Conservation (phyloP, 2,888 invertebrate genomes). For the Dynastes hyllus region DNA sequence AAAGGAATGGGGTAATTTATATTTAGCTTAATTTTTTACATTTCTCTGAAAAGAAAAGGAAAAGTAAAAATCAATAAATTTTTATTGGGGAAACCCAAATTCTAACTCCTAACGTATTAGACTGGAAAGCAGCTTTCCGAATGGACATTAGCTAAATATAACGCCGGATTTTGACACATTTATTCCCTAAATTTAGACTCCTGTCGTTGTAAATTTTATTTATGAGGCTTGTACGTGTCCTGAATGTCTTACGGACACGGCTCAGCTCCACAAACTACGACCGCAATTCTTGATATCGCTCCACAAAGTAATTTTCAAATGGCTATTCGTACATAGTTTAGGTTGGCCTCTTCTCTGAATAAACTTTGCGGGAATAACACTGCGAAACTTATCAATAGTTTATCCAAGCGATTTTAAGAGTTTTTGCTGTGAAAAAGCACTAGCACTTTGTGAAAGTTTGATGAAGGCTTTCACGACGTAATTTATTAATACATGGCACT, state of each 20-base stretch:
- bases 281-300: conserved; percentile 5
- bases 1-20: too few species aligned
- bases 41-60: too few species aligned
- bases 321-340: neutral
- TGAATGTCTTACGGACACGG: conserved; percentile 21
- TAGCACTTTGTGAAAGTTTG: too few species aligned
- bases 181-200: conserved; percentile 39
- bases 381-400: too few species aligned
- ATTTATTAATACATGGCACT: too few species aligned
- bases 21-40: too few species aligned
- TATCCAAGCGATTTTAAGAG: too few species aligned
- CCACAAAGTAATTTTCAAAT: neutral
- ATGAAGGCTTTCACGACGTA: too few species aligned
- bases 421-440: too few species aligned
- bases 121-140: neutral
- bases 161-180: conserved; percentile 36
- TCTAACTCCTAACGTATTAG: conserved; percentile 1
- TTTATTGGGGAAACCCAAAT: neutral
- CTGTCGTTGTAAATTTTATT: conserved; percentile 41
- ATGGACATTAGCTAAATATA: conserved; percentile 21
- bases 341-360: neutral
- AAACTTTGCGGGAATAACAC: too few species aligned
- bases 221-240: conserved; percentile 30
- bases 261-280: neutral
- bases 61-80: too few species aligned